Conservation (phyloP, 2,113 vertebrate genomes). For the Platichthys stellatus region DNA sequence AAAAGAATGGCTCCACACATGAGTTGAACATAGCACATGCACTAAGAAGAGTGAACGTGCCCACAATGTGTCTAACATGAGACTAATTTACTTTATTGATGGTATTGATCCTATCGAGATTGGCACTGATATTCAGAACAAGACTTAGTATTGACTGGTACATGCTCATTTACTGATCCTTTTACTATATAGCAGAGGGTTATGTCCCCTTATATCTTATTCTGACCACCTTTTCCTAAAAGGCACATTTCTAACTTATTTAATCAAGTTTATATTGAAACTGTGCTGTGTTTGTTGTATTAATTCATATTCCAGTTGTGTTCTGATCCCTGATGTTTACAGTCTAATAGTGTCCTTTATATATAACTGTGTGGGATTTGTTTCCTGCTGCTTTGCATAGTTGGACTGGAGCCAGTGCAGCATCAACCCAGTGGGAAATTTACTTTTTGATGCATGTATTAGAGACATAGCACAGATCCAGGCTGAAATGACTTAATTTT, state of each 20-base stretch:
- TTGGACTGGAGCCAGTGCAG: background rate
- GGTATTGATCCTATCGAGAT: background rate
- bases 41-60: background rate
- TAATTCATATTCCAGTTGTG: slow-evolving; percentile 34
- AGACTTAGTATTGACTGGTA: background rate
- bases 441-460: slow-evolving; percentile 47
- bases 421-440: slow-evolving; percentile 25
- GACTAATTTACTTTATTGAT: background rate
- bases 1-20: too few species aligned
- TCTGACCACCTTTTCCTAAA: too few species aligned
- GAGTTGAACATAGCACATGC: too few species aligned
- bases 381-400: background rate
- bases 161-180: background rate
- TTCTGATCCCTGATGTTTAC: background rate
- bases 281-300: slow-evolving; percentile 10
- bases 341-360: slow-evolving; percentile 16
- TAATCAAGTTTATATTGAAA: too few species aligned
- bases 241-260: too few species aligned
- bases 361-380: background rate
- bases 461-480: slow-evolving; percentile 13
- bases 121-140: background rate
- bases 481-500: slow-evolving; percentile 51
- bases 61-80: background rate
- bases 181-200: too few species aligned
- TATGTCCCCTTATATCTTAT: too few species aligned